These are phyloP conservation scores for Megastigmus dorsalis DNA, from an alignment of 2,888 invertebrate species.

Conservation along the genomic window DNA sequence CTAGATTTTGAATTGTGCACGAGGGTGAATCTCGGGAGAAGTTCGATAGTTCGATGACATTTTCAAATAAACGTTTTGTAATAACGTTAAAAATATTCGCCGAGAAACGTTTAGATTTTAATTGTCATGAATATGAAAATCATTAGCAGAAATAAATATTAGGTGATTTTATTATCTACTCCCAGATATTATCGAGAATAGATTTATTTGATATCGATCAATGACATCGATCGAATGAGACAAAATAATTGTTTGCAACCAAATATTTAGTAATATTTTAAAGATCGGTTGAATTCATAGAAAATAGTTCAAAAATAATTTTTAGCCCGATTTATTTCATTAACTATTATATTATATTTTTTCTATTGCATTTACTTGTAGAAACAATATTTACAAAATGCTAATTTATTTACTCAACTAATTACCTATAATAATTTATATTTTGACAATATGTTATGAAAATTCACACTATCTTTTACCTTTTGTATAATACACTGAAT, in stretches of 20 bases:
- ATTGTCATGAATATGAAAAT: neutral
- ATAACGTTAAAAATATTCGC: neutral
- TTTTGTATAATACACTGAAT: too few species aligned
- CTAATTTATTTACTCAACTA: too few species aligned
- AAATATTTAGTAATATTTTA: neutral
- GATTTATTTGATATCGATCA: constrained; percentile 8
- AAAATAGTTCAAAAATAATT: too few species aligned
- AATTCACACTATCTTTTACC: too few species aligned
- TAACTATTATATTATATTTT: too few species aligned
- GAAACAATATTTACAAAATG: too few species aligned
- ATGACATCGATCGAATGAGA: constrained; percentile 8
- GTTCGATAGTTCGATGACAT: neutral
- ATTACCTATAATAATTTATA: too few species aligned
- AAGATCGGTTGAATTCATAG: too few species aligned
- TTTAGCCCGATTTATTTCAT: too few species aligned
- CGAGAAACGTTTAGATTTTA: constrained; percentile 2
- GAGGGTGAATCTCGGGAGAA: neutral
- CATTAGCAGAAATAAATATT: neutral
- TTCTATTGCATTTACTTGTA: too few species aligned
- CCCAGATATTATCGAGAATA: constrained; percentile 16
- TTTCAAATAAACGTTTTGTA: constrained; percentile 9
- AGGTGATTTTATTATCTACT: constrained; percentile 24
- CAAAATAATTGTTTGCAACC: constrained; percentile 18
- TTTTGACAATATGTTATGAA: too few species aligned
- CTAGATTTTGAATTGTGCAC: neutral